A percentile compares a stretch with the other conserved stretches of the same genome.
phyloP scores from a whole-genome alignment of 2,113 vertebrate species.

The Stercorarius parasiticus region DNA sequence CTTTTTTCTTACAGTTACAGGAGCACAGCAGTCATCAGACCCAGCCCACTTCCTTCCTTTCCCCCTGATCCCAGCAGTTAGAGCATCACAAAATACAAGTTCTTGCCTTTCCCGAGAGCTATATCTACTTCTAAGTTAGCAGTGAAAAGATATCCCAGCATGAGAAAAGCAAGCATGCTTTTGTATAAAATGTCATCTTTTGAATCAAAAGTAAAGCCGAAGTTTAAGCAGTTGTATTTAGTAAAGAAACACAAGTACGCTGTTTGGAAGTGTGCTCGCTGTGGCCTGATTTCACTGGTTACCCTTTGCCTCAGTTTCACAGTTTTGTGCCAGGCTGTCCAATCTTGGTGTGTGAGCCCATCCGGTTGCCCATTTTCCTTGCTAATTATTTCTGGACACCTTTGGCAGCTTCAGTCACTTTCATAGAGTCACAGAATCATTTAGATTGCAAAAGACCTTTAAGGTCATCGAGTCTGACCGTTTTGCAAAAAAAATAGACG shows the following conservation, averaged over 20 bases:
- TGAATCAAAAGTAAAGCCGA: not conserved
- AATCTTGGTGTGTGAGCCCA: not conserved
- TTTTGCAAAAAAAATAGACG: not conserved
- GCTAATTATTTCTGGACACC: not conserved
- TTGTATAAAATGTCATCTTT: not conserved
- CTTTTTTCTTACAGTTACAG: not conserved
- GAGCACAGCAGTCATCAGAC: not conserved
- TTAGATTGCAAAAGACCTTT: not conserved
- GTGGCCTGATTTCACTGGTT: not conserved
- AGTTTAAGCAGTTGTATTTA: not conserved
- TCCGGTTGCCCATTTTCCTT: not conserved
- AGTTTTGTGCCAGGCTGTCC: not conserved
- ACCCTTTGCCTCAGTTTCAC: not conserved
- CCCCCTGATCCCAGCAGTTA: not conserved
- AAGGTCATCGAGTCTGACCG: not conserved
- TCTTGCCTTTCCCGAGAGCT: not conserved
- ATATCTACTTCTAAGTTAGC: not conserved
- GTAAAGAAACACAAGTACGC: not conserved
- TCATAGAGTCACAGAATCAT: not conserved
- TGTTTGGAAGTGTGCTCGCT: accelerated
- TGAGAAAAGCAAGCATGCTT: not conserved
- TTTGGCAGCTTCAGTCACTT: not conserved
- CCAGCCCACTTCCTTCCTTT: not conserved
- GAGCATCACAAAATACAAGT: not conserved
- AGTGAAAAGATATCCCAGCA: not conserved